phyloP scores from a whole-genome alignment of 2,113 vertebrate genomes.

The Gymnogyps californianus region DNA sequence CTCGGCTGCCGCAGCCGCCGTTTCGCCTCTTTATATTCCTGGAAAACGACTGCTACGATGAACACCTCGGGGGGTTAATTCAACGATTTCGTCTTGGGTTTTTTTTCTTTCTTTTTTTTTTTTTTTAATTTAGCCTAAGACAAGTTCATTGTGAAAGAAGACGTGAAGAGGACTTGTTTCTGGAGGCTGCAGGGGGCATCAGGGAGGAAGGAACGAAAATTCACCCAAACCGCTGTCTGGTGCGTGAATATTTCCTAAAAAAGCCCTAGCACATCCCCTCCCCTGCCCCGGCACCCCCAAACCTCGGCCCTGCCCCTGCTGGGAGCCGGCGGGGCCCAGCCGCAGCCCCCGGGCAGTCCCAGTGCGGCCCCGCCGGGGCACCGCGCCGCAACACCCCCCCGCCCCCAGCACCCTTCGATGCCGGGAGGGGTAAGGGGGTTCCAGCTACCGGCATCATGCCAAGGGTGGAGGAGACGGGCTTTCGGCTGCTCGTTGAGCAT shows the following conservation, averaged over 20 bases:
- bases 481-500: background rate
- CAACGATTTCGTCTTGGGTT: background rate
- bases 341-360: background rate
- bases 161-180: background rate
- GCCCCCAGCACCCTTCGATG: background rate
- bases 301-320: background rate
- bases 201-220: background rate
- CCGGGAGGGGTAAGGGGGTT: too few relatives aligned
- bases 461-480: background rate
- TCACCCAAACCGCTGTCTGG: background rate
- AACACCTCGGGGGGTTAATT: background rate
- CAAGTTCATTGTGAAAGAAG: background rate
- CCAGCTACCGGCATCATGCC: background rate
- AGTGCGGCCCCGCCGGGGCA: background rate
- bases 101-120: background rate
- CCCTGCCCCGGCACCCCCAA: background rate
- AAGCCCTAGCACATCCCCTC: background rate
- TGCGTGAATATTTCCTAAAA: background rate
- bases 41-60: accelerated
- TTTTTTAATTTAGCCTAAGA: background rate
- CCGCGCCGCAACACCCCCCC: accelerated
- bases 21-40: background rate
- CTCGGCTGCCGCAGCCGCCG: background rate
- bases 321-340: background rate
- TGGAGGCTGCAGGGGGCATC: background rate